Base-by-base conservation (phyloP, 2,797 vertebrate genomes). In the Anolis apletophallus region DNA sequence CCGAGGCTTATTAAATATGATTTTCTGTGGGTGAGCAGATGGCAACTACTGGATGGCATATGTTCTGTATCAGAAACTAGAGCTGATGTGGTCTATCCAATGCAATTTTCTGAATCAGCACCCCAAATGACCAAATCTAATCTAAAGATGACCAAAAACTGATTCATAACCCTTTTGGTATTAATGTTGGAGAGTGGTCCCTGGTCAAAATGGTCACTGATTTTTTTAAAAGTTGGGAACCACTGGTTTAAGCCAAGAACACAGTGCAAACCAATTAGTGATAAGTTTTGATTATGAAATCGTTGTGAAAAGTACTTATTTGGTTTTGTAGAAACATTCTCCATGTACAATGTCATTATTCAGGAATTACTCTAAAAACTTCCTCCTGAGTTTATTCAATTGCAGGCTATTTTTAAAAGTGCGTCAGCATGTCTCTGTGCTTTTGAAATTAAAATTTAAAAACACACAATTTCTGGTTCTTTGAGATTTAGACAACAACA, bases 381-480 rank as follows among this genome's bases (percentile, higher is more conserved):
- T 72, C 32, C 8, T 73, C 72, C 34, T 26, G 13, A 23, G 23
- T 46, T 40, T 26, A 23, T 73, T 29, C 26, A 64, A 11, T 29
- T 12, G 10, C 16, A 26, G n/a, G 46, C 21, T 23, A 29, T 64
- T 19, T 67, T 64, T 14, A 34, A 46, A 17, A 40, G 32, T 52
- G 54, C 54, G 59, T 78, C 64, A 54, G 21, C 21, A 68, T 54
- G 23, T 67, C 71, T 75, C 12, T 72, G 81, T 40, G 23, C 21
- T 57, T 83, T 59, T n/a, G 26, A 85, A 55, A 55, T 55, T 52
- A 76, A 75, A 23, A 32, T 84, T 64, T 76, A 52, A 83, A 64
- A 2, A 3, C 14, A 34, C 14, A 52, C 36, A 1, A 75, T 1
- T 5, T 21, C 29, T 67, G n/a, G 11, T 75, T 69, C 9, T 52